Conservation (phyloP, 2,797 vertebrate genomes). For the Staurois parvus region DNA sequence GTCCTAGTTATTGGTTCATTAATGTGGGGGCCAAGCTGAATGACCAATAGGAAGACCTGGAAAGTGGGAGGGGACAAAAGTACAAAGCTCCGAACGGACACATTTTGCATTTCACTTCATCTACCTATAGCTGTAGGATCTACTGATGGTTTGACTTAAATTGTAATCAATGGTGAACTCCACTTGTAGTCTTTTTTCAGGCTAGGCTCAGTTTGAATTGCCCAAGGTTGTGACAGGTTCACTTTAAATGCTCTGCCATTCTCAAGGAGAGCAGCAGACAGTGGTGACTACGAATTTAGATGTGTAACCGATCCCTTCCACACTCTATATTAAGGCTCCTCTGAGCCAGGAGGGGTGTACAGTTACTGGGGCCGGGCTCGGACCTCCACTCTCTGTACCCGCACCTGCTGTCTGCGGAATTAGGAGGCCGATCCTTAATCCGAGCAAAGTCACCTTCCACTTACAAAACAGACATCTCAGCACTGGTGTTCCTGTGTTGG, state of each 20-base stretch:
- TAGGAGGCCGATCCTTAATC: not conserved
- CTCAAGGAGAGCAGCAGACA: slow-evolving; percentile 44
- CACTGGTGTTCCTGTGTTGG: not conserved
- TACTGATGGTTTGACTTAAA: too few species aligned
- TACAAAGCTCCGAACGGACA: too few species aligned
- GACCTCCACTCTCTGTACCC: slow-evolving; percentile 14
- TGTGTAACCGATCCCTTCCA: slow-evolving; percentile 31
- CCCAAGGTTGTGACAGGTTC: too few species aligned
- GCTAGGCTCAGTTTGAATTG: too few species aligned
- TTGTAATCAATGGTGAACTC: too few species aligned
- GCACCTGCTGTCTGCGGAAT: slow-evolving; percentile 44
- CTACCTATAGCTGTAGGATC: too few species aligned
- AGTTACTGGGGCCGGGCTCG: slow-evolving; percentile 58
- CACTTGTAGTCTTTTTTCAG: too few species aligned
- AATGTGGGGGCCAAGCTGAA: too few species aligned
- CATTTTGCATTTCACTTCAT: too few species aligned
- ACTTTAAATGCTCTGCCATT: slow-evolving; percentile 37
- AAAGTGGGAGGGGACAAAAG: too few species aligned
- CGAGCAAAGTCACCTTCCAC: slow-evolving; percentile 12
- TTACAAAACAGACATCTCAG: not conserved
- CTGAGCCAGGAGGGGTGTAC: slow-evolving; percentile 56
- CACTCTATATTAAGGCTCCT: slow-evolving; percentile 66
- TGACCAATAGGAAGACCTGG: too few species aligned
- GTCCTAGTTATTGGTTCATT: too few species aligned
- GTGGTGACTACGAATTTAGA: slow-evolving; percentile 64